phyloP scores from a whole-genome alignment of 1,140 invertebrate species.

The Zaprionus davidi region DNA sequence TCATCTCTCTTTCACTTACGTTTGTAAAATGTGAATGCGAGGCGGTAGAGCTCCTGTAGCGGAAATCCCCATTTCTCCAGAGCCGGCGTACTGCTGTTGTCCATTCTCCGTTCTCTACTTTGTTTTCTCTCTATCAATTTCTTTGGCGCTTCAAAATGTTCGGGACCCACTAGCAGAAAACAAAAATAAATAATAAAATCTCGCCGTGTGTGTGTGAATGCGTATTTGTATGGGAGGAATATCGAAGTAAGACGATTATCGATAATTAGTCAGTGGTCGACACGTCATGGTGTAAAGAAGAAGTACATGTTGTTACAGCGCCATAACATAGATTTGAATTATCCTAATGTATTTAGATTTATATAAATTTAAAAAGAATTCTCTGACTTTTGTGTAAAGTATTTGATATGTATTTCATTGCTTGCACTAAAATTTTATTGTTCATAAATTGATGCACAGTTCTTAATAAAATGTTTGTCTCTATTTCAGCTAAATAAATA shows the following conservation, averaged over 20 bases:
- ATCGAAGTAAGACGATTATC: constrained; percentile 22
- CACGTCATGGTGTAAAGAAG: constrained; percentile 18
- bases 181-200: constrained; percentile 70
- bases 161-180: constrained; percentile 39
- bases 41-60: constrained; percentile 92
- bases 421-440: neutral
- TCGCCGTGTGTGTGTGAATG: constrained; percentile 29
- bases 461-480: too few relatives aligned
- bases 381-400: neutral
- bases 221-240: constrained; percentile 37
- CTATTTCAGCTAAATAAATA: too few relatives aligned
- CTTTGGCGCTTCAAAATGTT: constrained; percentile 42
- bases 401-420: neutral
- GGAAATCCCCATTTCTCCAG: constrained; percentile 88
- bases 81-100: constrained; percentile 39
- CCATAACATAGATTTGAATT: constrained; percentile 1
- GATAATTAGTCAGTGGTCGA: neutral
- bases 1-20: constrained; percentile 86
- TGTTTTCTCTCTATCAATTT: constrained; percentile 6
- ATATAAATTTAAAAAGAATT: neutral
- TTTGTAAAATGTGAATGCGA: constrained; percentile 95
- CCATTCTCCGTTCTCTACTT: constrained; percentile 10
- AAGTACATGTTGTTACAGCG: neutral
- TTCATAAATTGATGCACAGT: neutral
- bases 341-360: neutral